Percentiles rank a stretch among this genome's conserved stretches.
These are phyloP conservation scores for Polyodon spathula DNA, from an alignment of 2,113 vertebrate species.

Conservation along the genomic window DNA sequence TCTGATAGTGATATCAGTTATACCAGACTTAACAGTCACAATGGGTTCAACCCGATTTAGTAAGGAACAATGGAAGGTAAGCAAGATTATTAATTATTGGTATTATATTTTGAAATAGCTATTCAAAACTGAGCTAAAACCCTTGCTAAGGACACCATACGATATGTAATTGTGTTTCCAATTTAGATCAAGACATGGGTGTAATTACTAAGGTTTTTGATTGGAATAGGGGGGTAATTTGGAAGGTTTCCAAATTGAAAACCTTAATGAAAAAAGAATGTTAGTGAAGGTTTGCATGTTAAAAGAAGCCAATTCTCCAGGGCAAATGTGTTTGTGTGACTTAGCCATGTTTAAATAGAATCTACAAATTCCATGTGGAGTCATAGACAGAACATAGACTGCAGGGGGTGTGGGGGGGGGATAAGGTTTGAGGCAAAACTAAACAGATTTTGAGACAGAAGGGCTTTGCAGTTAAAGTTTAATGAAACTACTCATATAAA, in stretches of 20 bases:
- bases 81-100: constrained; percentile 34
- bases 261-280: constrained; percentile 55
- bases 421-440: constrained; percentile 36
- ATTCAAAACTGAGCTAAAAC: constrained; percentile 29
- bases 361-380: constrained; percentile 51
- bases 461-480: constrained; percentile 52
- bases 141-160: constrained; percentile 42
- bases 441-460: constrained; percentile 58
- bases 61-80: constrained; percentile 22
- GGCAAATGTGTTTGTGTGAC: constrained; percentile 47
- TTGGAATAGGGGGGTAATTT: constrained; percentile 65
- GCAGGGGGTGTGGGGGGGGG: constrained; percentile 22
- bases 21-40: too few species aligned
- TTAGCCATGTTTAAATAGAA: constrained; percentile 55
- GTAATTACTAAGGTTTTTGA: constrained; percentile 60
- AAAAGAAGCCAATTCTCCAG: constrained; percentile 61
- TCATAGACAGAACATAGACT: constrained; percentile 35
- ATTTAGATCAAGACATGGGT: constrained; percentile 57
- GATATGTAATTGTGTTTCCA: constrained; percentile 52
- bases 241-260: constrained; percentile 69
- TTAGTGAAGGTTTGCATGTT: constrained; percentile 55
- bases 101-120: constrained; percentile 25
- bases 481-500: constrained; percentile 49
- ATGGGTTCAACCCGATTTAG: not conserved
- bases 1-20: not conserved